phyloP scores from a whole-genome alignment of 2,888 invertebrate genomes.

The Asteroscopus sphinx region DNA sequence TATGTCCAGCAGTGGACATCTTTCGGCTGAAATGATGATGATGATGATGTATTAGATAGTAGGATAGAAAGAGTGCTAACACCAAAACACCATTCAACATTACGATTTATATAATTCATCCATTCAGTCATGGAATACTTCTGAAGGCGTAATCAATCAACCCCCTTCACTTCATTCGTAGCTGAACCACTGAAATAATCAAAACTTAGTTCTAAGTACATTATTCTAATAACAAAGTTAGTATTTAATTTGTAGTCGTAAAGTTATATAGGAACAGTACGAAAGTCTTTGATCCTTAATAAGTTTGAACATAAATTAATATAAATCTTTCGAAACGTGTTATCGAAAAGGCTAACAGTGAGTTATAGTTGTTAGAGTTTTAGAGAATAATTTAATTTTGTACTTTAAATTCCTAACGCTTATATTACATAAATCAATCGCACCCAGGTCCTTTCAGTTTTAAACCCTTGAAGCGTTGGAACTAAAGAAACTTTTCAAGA shows the following conservation, averaged over 20 bases:
- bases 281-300: slow-evolving; percentile 18
- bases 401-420: slow-evolving; percentile 24
- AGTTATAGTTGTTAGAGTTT: slow-evolving; percentile 22
- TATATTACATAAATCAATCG: slow-evolving; percentile 41
- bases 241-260: slow-evolving; percentile 14
- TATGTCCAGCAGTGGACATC: too few relatives aligned
- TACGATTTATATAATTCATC: slow-evolving; percentile 24
- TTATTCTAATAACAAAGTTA: slow-evolving; percentile 24
- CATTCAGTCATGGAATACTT: slow-evolving; percentile 28
- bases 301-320: slow-evolving; percentile 25
- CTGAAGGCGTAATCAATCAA: slow-evolving; percentile 43
- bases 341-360: slow-evolving; percentile 27
- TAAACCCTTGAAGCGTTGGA: slow-evolving; percentile 19
- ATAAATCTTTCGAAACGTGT: slow-evolving; percentile 6
- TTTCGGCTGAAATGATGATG: too few relatives aligned
- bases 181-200: slow-evolving; percentile 34
- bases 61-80: slow-evolving; percentile 7
- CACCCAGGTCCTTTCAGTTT: slow-evolving; percentile 11
- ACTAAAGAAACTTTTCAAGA: slow-evolving; percentile 21
- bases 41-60: too few relatives aligned
- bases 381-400: slow-evolving; percentile 33
- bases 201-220: slow-evolving; percentile 27
- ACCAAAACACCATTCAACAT: slow-evolving; percentile 21
- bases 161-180: slow-evolving; percentile 22
- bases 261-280: slow-evolving; percentile 5